Conservation (phyloP, 1,140 invertebrate species). For the Neodiprion pinetum region DNA sequence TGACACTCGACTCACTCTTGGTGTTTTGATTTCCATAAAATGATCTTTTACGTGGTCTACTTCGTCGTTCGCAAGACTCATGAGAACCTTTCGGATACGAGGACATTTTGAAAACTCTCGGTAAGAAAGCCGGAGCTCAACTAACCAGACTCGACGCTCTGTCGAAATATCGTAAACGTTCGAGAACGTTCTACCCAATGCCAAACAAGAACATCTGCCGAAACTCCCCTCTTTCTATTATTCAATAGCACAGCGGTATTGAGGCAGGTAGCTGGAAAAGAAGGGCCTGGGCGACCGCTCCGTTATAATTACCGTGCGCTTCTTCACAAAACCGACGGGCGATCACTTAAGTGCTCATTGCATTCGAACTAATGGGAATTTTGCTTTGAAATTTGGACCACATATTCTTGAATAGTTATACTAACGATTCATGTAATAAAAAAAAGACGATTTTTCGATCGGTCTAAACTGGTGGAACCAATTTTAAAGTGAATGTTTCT, state of each 20-base stretch:
- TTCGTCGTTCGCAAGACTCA: constrained; percentile 3
- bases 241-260: constrained; percentile 1
- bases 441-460: constrained; percentile 24
- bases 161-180: constrained; percentile 18
- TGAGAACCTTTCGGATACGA: constrained; percentile 11
- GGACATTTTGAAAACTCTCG: constrained; percentile 12
- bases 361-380: constrained; percentile 18
- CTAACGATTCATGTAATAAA: constrained; percentile 24
- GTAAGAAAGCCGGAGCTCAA: constrained; percentile 14
- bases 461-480: constrained; percentile 6
- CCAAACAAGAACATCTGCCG: constrained; percentile 3
- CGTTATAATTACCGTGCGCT: no score
- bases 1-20: no score
- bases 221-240: neutral
- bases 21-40: constrained; percentile 21
- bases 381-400: constrained; percentile 22
- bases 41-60: constrained; percentile 22
- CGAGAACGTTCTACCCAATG: constrained; percentile 3
- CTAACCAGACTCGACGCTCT: constrained; percentile 12
- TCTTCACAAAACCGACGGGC: no score
- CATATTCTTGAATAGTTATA: constrained; percentile 26
- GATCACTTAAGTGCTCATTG: no score
- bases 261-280: neutral
- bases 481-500: no score
- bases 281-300: neutral